These are phyloP conservation scores for Bungarus multicinctus DNA, from an alignment of 2,113 vertebrate genomes.

Conservation along the genomic window DNA sequence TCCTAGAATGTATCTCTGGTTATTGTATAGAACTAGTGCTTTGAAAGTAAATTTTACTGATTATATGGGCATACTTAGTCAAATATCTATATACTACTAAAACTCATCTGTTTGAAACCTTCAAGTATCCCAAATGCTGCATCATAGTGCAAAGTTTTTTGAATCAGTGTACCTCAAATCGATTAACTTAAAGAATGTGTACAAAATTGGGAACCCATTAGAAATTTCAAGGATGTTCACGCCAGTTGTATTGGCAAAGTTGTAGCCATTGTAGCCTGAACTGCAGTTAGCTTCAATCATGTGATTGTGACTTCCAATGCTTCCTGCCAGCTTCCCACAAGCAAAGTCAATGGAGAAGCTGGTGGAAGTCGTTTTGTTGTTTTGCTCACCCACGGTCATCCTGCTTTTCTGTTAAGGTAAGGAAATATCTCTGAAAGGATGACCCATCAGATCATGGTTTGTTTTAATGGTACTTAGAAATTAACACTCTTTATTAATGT, in stretches of 20 bases:
- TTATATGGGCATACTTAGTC: conserved; percentile 31
- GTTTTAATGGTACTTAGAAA: conserved; percentile 21
- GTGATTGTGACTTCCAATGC: neutral
- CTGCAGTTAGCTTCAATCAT: neutral
- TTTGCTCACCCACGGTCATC: neutral
- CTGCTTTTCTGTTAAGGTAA: neutral
- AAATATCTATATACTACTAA: conserved; percentile 1
- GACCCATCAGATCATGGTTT: neutral
- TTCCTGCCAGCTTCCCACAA: neutral
- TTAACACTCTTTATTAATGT: conserved; percentile 19
- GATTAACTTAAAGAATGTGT: neutral
- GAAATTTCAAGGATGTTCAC: neutral
- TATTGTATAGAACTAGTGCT: conserved; percentile 46
- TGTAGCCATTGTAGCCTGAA: neutral
- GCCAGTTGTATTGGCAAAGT: neutral
- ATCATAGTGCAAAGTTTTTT: neutral
- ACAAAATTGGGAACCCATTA: neutral
- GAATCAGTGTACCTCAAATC: neutral
- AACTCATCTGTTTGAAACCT: neutral
- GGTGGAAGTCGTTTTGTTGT: neutral
- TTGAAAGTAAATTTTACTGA: conserved; percentile 52
- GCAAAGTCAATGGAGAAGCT: neutral
- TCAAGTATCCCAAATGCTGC: neutral
- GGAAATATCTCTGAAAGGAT: neutral
- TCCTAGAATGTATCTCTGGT: conserved; percentile 40